Percentiles rank a stretch among this genome's conserved stretches.
phyloP scores from a whole-genome alignment of 2,888 invertebrate genomes.

The Bruchidius siliquastri region DNA sequence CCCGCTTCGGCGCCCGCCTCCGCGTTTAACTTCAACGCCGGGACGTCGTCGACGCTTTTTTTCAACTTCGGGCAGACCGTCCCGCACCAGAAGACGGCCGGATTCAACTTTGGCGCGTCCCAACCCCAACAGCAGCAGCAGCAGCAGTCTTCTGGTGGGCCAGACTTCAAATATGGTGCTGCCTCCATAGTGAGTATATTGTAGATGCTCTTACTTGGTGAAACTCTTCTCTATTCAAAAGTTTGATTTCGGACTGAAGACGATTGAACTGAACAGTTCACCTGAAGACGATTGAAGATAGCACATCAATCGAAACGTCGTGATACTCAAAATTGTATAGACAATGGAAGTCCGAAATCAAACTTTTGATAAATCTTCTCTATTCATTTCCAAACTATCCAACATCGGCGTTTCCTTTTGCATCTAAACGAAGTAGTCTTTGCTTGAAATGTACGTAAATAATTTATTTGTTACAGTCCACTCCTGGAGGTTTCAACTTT shows the following conservation, averaged over 20 bases:
- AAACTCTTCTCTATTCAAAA: too few species aligned
- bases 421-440: too few species aligned
- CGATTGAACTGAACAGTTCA: too few species aligned
- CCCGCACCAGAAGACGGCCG: conserved; percentile 24
- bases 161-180: conserved; percentile 38
- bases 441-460: not conserved
- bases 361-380: too few species aligned
- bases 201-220: too few species aligned
- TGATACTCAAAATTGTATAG: too few species aligned
- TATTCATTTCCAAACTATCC: too few species aligned
- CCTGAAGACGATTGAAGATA: too few species aligned
- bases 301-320: too few species aligned
- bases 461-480: conserved; percentile 4
- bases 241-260: too few species aligned
- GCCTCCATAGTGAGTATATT: conserved; percentile 31
- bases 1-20: conserved; percentile 7
- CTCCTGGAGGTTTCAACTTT: conserved; percentile 40
- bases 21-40: conserved; percentile 13
- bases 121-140: conserved; percentile 7
- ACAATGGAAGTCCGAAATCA: too few species aligned
- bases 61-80: conserved; percentile 32
- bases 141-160: conserved; percentile 14
- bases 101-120: conserved; percentile 36
- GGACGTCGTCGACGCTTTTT: conserved; percentile 8
- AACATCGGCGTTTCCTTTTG: too few species aligned